Evolutionary conservation across 2,888 invertebrate species (phyloP).

Genomic region (Agriopis leucophaearia): DNA sequence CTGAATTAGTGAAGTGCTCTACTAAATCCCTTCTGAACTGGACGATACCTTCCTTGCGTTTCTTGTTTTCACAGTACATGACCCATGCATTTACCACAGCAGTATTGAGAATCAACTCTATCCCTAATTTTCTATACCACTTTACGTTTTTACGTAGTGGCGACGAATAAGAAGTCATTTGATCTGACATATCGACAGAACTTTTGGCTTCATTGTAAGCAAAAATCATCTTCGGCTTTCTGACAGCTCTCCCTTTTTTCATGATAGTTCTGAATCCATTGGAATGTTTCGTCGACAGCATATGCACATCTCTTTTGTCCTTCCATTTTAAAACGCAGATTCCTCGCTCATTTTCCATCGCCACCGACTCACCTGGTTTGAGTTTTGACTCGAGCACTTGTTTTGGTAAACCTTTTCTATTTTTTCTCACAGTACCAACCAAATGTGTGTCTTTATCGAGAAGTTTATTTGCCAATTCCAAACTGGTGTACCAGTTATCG

Average conservation of each 20-base stretch:
- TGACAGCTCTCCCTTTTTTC: slow-evolving; percentile 46
- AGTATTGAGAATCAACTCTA: slow-evolving; percentile 57
- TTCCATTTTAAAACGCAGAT: slow-evolving; percentile 52
- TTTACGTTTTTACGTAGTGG: slow-evolving; percentile 59
- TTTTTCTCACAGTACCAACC: slow-evolving; percentile 58
- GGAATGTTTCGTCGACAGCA: slow-evolving; percentile 59
- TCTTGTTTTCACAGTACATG: slow-evolving; percentile 39
- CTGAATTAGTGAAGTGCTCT: slow-evolving; percentile 34
- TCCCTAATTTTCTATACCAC: slow-evolving; percentile 60
- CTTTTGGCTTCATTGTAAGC: slow-evolving; percentile 59
- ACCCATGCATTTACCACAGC: slow-evolving; percentile 53
- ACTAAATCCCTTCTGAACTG: slow-evolving; percentile 36
- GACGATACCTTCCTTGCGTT: slow-evolving; percentile 35
- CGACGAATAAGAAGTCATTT: slow-evolving; percentile 54
- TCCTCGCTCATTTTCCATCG: slow-evolving; percentile 53
- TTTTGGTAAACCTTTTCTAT: slow-evolving; percentile 55
- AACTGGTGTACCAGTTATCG: slow-evolving; percentile 59
- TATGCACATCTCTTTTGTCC: slow-evolving; percentile 47
- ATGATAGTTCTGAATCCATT: slow-evolving; percentile 37
- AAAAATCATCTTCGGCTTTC: slow-evolving; percentile 43
- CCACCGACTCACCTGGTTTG: slow-evolving; percentile 47
- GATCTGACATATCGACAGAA: slow-evolving; percentile 58
- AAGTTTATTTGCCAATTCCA: slow-evolving; percentile 54
- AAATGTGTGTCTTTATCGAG: slow-evolving; percentile 56
- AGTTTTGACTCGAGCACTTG: slow-evolving; percentile 54